Evolutionary conservation across 2,888 invertebrate species (phyloP).

Genomic region (Melitaea athalia): DNA sequence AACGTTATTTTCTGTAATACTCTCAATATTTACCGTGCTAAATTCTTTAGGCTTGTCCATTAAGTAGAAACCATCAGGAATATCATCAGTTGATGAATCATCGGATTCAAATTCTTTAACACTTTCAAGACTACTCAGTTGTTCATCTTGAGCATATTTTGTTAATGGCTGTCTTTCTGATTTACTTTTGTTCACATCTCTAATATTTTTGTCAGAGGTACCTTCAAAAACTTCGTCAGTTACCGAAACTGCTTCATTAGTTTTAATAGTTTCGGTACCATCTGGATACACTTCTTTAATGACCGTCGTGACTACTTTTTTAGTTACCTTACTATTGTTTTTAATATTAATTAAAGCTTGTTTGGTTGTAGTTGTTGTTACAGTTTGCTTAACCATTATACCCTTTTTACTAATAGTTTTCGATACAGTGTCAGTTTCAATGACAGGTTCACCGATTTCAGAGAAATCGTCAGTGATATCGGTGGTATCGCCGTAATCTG

Average conservation of each 20-base stretch:
- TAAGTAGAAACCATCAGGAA: conserved; percentile 22
- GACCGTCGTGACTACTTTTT: conserved; percentile 20
- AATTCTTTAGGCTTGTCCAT: conserved; percentile 14
- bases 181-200: background rate
- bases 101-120: background rate
- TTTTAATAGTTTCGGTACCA: conserved; percentile 24
- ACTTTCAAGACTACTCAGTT: background rate
- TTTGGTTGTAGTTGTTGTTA: conserved; percentile 22
- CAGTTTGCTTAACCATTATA: conserved; percentile 17
- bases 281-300: conserved; percentile 29
- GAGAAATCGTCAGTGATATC: conserved; percentile 32
- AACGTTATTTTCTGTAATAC: conserved; percentile 17
- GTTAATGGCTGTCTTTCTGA: background rate
- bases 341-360: conserved; percentile 20
- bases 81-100: background rate
- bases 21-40: conserved; percentile 18
- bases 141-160: background rate
- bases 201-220: background rate
- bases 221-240: background rate
- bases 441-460: conserved; percentile 39
- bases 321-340: conserved; percentile 15
- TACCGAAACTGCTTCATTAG: conserved; percentile 26
- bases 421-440: conserved; percentile 17
- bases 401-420: conserved; percentile 14
- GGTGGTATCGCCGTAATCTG: conserved; percentile 41